phyloP scores from a whole-genome alignment of 2,888 invertebrate genomes.

The Pandemis corylana region DNA sequence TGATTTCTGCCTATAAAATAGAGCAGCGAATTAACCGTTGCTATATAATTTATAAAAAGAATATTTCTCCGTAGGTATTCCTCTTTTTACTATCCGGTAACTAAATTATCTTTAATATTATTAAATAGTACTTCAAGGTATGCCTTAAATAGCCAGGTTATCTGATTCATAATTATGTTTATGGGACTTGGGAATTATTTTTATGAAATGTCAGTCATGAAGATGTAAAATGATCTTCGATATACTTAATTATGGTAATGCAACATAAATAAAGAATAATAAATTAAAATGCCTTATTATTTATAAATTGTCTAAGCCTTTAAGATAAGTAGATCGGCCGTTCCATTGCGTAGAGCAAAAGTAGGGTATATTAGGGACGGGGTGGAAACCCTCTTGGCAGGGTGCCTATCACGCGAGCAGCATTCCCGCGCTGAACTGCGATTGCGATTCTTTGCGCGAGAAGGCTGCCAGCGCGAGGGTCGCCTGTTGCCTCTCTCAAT shows the following conservation, averaged over 20 bases:
- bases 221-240: slow-evolving; percentile 68
- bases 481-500: too few relatives aligned
- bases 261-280: slow-evolving; percentile 69
- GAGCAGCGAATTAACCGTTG: neutral
- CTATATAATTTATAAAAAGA: neutral
- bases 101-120: slow-evolving; percentile 1
- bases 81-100: neutral
- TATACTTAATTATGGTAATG: slow-evolving; percentile 64
- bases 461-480: too few relatives aligned
- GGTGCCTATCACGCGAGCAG: too few relatives aligned
- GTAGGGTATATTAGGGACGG: too few relatives aligned
- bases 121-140: slow-evolving; percentile 4
- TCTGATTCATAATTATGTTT: slow-evolving; percentile 48
- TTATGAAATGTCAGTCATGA: slow-evolving; percentile 66
- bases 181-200: slow-evolving; percentile 53
- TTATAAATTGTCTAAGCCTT: slow-evolving; percentile 13
- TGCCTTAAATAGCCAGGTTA: slow-evolving; percentile 52
- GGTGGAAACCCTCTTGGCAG: too few relatives aligned
- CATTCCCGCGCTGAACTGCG: too few relatives aligned
- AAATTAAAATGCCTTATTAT: slow-evolving; percentile 51
- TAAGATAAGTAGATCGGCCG: neutral
- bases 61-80: neutral
- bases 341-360: too few relatives aligned
- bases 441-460: too few relatives aligned
- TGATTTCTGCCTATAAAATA: slow-evolving; percentile 1